Evolutionary conservation across 2,113 vertebrate species (phyloP), one percentile per base, ranked within the genome.

Genomic region (Geococcyx californianus): DNA sequence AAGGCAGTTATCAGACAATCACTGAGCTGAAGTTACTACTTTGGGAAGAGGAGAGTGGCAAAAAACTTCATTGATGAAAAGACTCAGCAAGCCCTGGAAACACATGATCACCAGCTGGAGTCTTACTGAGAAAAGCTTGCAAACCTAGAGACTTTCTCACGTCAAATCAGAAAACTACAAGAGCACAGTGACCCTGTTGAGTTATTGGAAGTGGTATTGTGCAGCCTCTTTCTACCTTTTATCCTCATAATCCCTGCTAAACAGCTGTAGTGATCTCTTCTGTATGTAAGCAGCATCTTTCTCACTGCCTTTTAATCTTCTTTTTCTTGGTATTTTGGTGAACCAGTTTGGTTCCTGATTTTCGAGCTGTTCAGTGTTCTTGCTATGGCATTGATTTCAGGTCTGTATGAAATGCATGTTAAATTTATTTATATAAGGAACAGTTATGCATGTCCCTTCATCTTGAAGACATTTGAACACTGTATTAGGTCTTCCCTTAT

Each of bases 31-130:
- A 95, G 33, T 68, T 98, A 56, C 87, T 98, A 5, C 96, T 98
- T 90, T 88, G 62, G 42, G 96, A 98, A 90, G 98, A 98, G 52
- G 98, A 98, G 92, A 81, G 3, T 97, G 60, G 96, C 97, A 73
- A 97, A 97, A 93, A 95, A 83, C 12, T 96, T 96, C 7, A 90
- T 98, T 33, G 97, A 98, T 70, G 96, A 96, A 81, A 98, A 97
- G 90, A 90, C 72, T 10, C 90, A 97, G 63, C 82, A 94, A 23
- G 88, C 95, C 33, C 91, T 98, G n/a, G 95, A 76, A 95, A 76
- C 33, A 5, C 96, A 97, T 63, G 55, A 87, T 24, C 87, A 97
- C 49, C 96, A 97, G 60, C 25, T 85, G 5, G 47, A 95, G 55
- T 91, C 91, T 24, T 97, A 97, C 44, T 16, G 9, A 59, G 89